These are phyloP conservation scores for Acleris holmiana DNA, from an alignment of 2,888 invertebrate genomes.

Conservation along the genomic window DNA sequence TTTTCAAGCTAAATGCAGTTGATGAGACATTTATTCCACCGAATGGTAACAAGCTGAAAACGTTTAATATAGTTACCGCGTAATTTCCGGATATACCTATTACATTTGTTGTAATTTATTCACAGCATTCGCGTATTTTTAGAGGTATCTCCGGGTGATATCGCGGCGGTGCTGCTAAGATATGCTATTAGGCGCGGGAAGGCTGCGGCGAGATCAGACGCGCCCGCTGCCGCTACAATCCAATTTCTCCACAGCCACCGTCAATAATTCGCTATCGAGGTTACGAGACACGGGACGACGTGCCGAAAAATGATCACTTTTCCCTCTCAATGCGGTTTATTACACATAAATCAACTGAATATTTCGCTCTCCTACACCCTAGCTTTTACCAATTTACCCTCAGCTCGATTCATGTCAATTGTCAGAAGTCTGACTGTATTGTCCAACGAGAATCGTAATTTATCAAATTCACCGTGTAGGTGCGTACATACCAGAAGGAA, in stretches of 20 bases:
- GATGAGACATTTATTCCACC: constrained; percentile 30
- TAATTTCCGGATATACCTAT: constrained; percentile 32
- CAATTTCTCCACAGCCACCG: constrained; percentile 28
- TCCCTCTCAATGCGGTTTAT: constrained; percentile 21
- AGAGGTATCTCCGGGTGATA: constrained; percentile 9
- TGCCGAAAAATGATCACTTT: constrained; percentile 34
- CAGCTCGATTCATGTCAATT: background rate
- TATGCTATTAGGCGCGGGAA: constrained; percentile 16
- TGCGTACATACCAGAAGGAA: constrained; percentile 17
- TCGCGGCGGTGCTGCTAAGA: constrained; percentile 16
- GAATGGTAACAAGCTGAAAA: constrained; percentile 30
- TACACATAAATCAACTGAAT: constrained; percentile 14
- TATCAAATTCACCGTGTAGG: background rate
- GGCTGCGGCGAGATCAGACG: constrained; percentile 10
- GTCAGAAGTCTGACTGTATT: background rate
- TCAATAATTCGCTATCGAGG: constrained; percentile 28
- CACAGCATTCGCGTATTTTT: constrained; percentile 21
- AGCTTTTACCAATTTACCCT: background rate
- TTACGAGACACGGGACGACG: constrained; percentile 15
- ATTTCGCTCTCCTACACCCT: background rate
- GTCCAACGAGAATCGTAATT: background rate
- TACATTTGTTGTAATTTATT: constrained; percentile 31
- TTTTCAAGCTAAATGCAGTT: constrained; percentile 35
- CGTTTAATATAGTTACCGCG: constrained; percentile 32
- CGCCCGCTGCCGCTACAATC: constrained; percentile 16